Evolutionary conservation across 2,888 invertebrate genomes (phyloP).

Genomic region (Blastobasis adustella): DNA sequence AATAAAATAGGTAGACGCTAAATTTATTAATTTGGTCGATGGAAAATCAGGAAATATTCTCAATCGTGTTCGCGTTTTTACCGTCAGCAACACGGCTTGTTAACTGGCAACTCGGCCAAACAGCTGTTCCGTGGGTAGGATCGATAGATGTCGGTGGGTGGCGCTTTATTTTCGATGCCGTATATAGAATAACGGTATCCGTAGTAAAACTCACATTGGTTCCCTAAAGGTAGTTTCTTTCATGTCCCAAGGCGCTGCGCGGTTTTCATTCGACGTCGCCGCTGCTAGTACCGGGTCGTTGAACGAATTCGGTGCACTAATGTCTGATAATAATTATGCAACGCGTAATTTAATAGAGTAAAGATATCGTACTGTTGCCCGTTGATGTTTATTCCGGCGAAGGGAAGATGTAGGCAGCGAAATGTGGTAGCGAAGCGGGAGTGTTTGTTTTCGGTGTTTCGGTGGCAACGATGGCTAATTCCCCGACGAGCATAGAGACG

Average conservation of each 20-base stretch:
- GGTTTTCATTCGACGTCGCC: constrained; percentile 48
- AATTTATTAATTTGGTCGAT: too few species aligned
- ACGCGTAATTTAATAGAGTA: constrained; percentile 10
- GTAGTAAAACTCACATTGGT: constrained; percentile 59
- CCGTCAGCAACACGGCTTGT: neutral
- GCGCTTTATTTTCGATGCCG: constrained; percentile 68
- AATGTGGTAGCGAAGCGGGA: constrained; percentile 38
- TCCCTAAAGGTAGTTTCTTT: constrained; percentile 45
- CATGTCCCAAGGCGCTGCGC: constrained; percentile 46
- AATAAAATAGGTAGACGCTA: too few species aligned
- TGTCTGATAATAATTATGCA: constrained; percentile 33
- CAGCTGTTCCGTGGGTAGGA: constrained; percentile 53
- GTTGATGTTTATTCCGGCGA: too few species aligned
- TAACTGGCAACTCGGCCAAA: constrained; percentile 14
- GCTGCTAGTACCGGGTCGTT: constrained; percentile 45
- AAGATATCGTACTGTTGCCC: too few species aligned
- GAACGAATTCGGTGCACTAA: constrained; percentile 41
- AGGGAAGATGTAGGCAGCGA: constrained; percentile 24
- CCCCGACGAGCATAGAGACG: constrained; percentile 84
- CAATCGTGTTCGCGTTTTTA: too few species aligned
- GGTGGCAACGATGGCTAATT: constrained; percentile 76
- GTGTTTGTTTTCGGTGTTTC: constrained; percentile 69
- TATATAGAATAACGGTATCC: constrained; percentile 61
- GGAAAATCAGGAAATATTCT: too few species aligned
- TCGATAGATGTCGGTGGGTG: constrained; percentile 73